phyloP scores from a whole-genome alignment of 2,113 vertebrate genomes.

The Phylloscopus trochiloides region DNA sequence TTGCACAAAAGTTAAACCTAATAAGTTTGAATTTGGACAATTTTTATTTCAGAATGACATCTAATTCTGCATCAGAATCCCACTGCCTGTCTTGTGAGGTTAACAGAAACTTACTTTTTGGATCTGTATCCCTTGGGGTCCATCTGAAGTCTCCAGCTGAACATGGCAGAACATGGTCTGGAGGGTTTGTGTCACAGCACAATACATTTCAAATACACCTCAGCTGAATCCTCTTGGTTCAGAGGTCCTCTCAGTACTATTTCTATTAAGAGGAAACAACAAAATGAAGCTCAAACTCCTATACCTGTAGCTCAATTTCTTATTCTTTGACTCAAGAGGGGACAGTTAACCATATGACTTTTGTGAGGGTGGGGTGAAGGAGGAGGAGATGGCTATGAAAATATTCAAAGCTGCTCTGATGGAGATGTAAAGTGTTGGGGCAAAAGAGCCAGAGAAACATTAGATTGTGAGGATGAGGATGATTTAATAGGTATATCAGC shows the following conservation, averaged over 20 bases:
- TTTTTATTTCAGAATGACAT: background rate
- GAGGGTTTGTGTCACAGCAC: fast-evolving
- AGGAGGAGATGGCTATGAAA: background rate
- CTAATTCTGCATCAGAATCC: background rate
- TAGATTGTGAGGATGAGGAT: background rate
- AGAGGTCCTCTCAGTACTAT: background rate
- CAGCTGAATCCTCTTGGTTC: background rate
- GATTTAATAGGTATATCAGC: background rate
- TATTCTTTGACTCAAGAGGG: background rate
- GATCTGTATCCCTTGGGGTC: background rate
- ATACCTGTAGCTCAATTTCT: background rate
- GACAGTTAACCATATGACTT: background rate
- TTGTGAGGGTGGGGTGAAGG: background rate
- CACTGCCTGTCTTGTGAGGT: background rate
- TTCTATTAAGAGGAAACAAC: background rate
- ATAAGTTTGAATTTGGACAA: background rate
- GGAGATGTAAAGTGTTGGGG: background rate
- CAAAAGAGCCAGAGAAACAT: background rate
- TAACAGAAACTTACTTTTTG: background rate
- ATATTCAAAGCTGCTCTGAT: background rate
- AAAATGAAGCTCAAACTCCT: background rate
- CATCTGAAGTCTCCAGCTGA: background rate
- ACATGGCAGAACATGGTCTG: background rate
- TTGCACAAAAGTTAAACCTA: background rate
- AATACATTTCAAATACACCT: background rate